These are phyloP conservation scores for Cheilosia soror DNA, from an alignment of 2,888 invertebrate species.

Conservation along the genomic window DNA sequence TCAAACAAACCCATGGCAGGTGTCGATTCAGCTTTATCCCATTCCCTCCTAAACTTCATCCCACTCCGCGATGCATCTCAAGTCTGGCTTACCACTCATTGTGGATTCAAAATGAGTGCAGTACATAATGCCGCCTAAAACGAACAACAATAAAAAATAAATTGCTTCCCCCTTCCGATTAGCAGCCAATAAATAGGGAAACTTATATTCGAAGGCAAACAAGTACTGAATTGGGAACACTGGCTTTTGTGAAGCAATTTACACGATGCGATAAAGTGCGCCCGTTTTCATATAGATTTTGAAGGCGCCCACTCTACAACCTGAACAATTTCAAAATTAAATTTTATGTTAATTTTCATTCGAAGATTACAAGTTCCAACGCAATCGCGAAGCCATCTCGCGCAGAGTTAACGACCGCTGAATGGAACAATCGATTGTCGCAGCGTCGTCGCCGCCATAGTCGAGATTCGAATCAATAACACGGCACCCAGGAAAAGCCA, in stretches of 20 bases:
- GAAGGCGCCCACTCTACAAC: constrained; percentile 44
- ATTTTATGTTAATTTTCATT: constrained; percentile 60
- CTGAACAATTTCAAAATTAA: constrained; percentile 58
- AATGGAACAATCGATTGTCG: constrained; percentile 64
- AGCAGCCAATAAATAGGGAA: constrained; percentile 7
- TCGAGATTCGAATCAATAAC: constrained; percentile 51
- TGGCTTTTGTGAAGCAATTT: constrained; percentile 14
- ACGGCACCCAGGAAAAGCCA: constrained; percentile 30
- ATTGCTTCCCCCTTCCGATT: not conserved
- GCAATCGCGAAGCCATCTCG: constrained; percentile 27
- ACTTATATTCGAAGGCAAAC: not conserved
- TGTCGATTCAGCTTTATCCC: constrained; percentile 12
- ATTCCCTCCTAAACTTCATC: not conserved
- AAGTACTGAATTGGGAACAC: constrained; percentile 2
- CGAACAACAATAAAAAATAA: not conserved
- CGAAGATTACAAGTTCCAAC: constrained; percentile 3
- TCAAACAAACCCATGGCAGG: constrained; percentile 47
- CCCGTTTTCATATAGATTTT: not conserved
- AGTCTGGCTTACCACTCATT: constrained; percentile 31
- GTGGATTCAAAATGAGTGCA: constrained; percentile 31
- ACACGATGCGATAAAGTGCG: not conserved
- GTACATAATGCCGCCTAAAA: not conserved
- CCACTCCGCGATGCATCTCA: not conserved
- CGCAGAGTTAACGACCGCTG: constrained; percentile 59
- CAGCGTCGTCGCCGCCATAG: constrained; percentile 6